Base-by-base conservation (phyloP, 2,113 vertebrate species). In the Misgurnus mizolepis region DNA sequence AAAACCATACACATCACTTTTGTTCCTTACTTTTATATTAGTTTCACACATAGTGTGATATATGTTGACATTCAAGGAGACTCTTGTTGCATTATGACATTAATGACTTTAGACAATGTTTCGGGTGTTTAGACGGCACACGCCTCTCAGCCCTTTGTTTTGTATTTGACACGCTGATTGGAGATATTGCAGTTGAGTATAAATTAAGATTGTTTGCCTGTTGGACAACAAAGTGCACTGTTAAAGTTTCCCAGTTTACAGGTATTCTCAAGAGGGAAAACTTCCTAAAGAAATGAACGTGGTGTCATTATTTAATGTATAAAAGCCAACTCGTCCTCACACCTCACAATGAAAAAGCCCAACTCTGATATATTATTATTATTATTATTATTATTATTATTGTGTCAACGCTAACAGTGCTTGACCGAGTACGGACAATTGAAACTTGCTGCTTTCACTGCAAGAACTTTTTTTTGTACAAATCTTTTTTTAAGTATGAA, bases 181-280 rank as follows among this genome's bases (percentile, higher is more conserved):
- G 91, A 94, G 95, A 92, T 96, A 91, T 93, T 92, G 93, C 90
- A 93, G 93, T 94, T 94, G 93, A 96, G 95, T 96, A 94, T 95
- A 94, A 96, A 89, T 81, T 93, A 91, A 92, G 90, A 91, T 92
- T 95, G 92, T 93, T 95, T 93, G 94, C 93, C 94, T 95, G 94
- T 94, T 94, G 93, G 93, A 96, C 95, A 95, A 95, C 93, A 92
- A 95, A 95, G 92, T 98, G 97, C 96, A 98, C 96, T 97, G 95
- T 97, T 90, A 93, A 93, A 93, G 95, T 96, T 97, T 96, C 95
- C 96, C 95, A 96, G 96, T 98, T 98, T 98, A 98, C 95, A 96
- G 94, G 93, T 96, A 93, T 93, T 93, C 89, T 92, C 92, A 93
- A 91, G 95, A 96, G 95, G 95, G 96, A 95, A 85, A 95, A 94